Percentiles rank a stretch among this genome's conserved stretches.
Conservation (phyloP, 2,797 vertebrate species). For the Pachyuromys duprasi region DNA sequence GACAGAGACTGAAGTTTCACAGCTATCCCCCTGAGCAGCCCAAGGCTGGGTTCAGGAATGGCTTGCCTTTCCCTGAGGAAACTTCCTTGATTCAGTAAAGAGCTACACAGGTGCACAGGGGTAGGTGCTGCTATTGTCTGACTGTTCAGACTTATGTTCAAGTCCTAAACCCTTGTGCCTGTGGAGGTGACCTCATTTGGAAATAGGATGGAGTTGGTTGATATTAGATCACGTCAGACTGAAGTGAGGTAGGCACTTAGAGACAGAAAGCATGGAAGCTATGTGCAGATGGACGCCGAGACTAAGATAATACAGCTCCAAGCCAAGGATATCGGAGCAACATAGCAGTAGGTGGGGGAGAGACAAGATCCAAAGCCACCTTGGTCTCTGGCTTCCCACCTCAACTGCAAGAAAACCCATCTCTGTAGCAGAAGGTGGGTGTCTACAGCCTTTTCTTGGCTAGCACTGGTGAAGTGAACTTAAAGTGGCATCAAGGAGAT, state of each 20-base stretch:
- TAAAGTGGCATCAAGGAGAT: background rate
- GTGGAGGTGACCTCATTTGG: background rate
- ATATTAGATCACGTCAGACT: background rate
- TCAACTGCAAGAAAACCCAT: background rate
- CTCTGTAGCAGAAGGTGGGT: background rate
- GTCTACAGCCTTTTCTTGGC: background rate
- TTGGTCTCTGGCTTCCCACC: background rate
- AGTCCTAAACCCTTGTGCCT: background rate
- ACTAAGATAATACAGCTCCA: rapidly evolving
- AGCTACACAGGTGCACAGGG: background rate
- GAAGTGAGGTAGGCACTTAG: background rate
- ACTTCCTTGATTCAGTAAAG: background rate
- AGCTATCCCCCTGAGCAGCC: background rate
- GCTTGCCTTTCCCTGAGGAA: background rate
- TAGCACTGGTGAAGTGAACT: background rate
- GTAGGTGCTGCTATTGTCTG: rapidly evolving
- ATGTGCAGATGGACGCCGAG: background rate
- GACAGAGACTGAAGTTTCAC: constrained; percentile 56
- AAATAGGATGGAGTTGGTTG: background rate
- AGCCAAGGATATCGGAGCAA: rapidly evolving
- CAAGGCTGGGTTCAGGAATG: background rate
- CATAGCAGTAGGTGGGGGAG: background rate
- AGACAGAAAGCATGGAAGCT: background rate
- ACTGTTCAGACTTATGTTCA: rapidly evolving
- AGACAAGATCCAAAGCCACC: too few species aligned